phyloP scores from a whole-genome alignment of 2,113 vertebrate species.

The Uria aalge region DNA sequence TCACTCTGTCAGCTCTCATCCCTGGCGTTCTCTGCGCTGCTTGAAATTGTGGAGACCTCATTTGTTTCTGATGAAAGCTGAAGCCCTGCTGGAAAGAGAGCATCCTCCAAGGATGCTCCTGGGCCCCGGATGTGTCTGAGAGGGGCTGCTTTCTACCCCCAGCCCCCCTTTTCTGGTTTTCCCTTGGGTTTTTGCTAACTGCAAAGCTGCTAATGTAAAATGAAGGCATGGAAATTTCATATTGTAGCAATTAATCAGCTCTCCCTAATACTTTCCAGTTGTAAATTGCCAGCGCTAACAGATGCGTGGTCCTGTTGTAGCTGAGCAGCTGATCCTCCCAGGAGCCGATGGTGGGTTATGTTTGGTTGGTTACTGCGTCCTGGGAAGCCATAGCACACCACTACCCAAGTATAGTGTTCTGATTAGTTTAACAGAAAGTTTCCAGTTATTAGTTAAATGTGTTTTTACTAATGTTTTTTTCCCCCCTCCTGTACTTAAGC shows the following conservation, averaged over 20 bases:
- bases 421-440: neutral
- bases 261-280: constrained; percentile 28
- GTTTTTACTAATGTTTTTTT: neutral
- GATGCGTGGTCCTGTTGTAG: neutral
- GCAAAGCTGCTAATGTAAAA: neutral
- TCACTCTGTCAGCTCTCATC: neutral
- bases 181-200: neutral
- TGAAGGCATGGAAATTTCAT: constrained; percentile 14
- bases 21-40: accelerated
- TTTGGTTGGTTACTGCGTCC: neutral
- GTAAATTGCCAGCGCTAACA: neutral
- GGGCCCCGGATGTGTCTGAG: neutral
- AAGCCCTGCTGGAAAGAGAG: neutral
- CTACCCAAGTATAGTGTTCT: neutral
- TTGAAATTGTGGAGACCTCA: accelerated
- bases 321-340: neutral
- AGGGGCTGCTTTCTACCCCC: neutral
- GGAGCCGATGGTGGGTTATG: neutral
- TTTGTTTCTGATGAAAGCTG: neutral
- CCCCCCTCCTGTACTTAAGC: neutral
- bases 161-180: neutral
- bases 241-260: constrained; percentile 15
- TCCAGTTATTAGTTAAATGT: neutral
- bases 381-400: neutral
- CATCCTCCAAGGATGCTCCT: neutral